These are phyloP conservation scores for Acanthosepion esculentum DNA, from an alignment of 2,888 invertebrate genomes.

Conservation along the genomic window DNA sequence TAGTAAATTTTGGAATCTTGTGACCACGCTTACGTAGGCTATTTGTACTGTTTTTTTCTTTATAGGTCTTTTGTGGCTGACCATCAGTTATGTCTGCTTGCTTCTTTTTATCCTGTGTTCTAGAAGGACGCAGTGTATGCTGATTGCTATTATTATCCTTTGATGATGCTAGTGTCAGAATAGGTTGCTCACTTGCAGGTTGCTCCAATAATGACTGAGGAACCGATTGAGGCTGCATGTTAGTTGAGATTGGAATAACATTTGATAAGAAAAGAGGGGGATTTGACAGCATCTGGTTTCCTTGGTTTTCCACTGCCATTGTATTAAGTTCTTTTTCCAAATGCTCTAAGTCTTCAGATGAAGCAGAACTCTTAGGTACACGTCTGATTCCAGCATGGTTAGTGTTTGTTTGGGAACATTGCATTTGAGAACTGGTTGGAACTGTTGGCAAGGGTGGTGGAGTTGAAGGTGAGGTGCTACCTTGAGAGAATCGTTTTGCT, in stretches of 20 bases:
- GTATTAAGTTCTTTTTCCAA: slow-evolving; percentile 51
- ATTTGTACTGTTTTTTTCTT: background rate
- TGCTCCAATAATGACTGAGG: background rate
- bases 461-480: slow-evolving; percentile 48
- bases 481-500: slow-evolving; percentile 54
- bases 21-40: slow-evolving; percentile 44
- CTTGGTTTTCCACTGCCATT: slow-evolving; percentile 14
- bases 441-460: slow-evolving; percentile 59
- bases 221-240: background rate
- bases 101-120: background rate
- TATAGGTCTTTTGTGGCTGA: slow-evolving; percentile 49
- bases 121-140: background rate
- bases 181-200: background rate
- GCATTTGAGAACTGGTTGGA: slow-evolving; percentile 54
- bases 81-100: background rate
- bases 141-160: background rate
- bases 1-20: background rate
- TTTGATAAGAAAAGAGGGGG: slow-evolving; percentile 54
- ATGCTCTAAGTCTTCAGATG: slow-evolving; percentile 59
- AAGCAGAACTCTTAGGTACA: slow-evolving; percentile 60
- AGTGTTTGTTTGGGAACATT: slow-evolving; percentile 52
- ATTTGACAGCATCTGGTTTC: slow-evolving; percentile 53
- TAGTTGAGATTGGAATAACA: slow-evolving; percentile 50
- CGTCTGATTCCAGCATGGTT: slow-evolving; percentile 62
- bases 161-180: no score